phyloP scores from a whole-genome alignment of 2,888 invertebrate genomes.

The Tetranychus truncatus region DNA sequence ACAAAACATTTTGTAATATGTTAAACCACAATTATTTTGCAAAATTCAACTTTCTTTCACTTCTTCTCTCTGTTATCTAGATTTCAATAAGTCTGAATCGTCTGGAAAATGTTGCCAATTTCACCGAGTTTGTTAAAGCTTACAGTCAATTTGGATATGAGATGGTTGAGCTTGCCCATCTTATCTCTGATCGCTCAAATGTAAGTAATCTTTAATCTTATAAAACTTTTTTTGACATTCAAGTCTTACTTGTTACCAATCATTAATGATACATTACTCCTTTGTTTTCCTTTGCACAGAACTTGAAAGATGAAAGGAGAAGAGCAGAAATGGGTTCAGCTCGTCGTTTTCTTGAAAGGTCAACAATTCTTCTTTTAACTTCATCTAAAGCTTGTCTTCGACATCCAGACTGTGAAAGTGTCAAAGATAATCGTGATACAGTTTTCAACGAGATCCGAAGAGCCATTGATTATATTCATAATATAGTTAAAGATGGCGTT shows the following conservation, averaged over 20 bases:
- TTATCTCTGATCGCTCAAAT: conserved; percentile 64
- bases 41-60: background rate
- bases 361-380: conserved; percentile 87
- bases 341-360: conserved; percentile 77
- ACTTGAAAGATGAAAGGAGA: conserved; percentile 57
- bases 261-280: background rate
- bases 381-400: conserved; percentile 87
- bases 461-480: conserved; percentile 91
- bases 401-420: conserved; percentile 80
- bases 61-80: conserved; percentile 16
- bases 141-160: conserved; percentile 96
- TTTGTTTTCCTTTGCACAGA: background rate
- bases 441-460: conserved; percentile 73
- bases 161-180: conserved; percentile 91
- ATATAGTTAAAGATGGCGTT: conserved; percentile 90
- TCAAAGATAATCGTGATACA: conserved; percentile 85
- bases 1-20: too few relatives aligned
- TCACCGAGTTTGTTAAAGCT: conserved; percentile 89
- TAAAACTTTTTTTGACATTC: too few relatives aligned
- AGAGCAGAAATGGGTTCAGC: conserved; percentile 95
- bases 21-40: too few relatives aligned
- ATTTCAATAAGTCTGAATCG: conserved; percentile 29
- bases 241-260: background rate
- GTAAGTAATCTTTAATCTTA: conserved; percentile 33
- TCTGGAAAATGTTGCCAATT: conserved; percentile 37